A percentile compares a stretch with the other conserved stretches of the same genome.
phyloP scores from a whole-genome alignment of 1,140 invertebrate genomes.

The Aculops lycopersici region DNA sequence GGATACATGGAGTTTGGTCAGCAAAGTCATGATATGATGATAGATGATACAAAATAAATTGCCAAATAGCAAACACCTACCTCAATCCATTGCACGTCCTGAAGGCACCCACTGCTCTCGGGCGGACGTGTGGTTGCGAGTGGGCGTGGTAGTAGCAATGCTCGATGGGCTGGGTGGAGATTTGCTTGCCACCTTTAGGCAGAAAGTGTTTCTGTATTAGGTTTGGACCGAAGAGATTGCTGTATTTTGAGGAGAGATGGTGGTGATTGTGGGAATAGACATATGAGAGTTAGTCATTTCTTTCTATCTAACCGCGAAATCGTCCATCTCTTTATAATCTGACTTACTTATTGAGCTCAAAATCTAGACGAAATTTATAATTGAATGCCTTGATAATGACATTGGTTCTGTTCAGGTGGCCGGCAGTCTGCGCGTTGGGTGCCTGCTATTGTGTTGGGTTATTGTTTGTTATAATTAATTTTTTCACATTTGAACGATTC shows the following conservation, averaged over 20 bases:
- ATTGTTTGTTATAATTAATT: no score
- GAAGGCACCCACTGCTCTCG: conserved; percentile 73
- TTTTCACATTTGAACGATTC: conserved; percentile 14
- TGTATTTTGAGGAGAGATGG: conserved; percentile 2
- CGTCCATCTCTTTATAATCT: neutral
- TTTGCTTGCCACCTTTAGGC: conserved; percentile 29
- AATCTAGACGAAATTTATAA: conserved; percentile 70
- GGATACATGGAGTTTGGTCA: neutral
- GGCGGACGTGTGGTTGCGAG: conserved; percentile 62
- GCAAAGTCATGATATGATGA: neutral
- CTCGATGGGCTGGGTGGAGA: conserved; percentile 52
- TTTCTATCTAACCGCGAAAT: neutral
- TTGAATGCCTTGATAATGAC: conserved; percentile 78
- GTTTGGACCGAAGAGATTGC: conserved; percentile 24
- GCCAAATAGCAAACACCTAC: conserved; percentile 10
- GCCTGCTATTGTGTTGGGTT: no score
- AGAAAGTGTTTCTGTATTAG: conserved; percentile 45
- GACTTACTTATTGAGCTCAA: conserved; percentile 79
- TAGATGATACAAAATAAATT: neutral
- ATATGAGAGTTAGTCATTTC: neutral
- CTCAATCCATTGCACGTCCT: conserved; percentile 75
- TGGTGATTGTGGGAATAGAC: neutral
- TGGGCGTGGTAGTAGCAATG: conserved; percentile 71
- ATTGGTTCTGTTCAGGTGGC: conserved; percentile 67
- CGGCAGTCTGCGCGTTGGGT: neutral